These are phyloP conservation scores for Neoaliturus tenellus DNA, from an alignment of 2,888 invertebrate genomes.

Conservation along the genomic window DNA sequence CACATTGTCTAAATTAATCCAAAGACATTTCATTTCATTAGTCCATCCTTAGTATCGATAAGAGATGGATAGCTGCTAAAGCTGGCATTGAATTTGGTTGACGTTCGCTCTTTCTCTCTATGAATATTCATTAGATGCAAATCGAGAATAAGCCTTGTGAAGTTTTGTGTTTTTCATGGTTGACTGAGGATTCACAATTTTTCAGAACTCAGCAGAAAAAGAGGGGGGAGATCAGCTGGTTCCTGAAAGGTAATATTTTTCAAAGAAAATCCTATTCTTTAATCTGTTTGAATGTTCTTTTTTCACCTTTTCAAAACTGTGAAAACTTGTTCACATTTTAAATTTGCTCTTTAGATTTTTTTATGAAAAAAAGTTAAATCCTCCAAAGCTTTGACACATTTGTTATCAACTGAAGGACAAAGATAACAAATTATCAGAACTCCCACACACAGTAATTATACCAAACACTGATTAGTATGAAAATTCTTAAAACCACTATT, in stretches of 20 bases:
- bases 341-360: not conserved
- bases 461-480: no score
- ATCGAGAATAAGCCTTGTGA: not conserved
- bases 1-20: no score
- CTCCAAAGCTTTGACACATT: not conserved
- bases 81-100: no score
- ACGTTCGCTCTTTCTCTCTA: not conserved
- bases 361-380: not conserved
- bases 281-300: slow-evolving; percentile 10
- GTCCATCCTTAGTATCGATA: no score
- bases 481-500: no score
- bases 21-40: no score
- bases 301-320: not conserved
- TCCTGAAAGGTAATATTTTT: slow-evolving; percentile 63
- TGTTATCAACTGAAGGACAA: not conserved
- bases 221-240: slow-evolving; percentile 59
- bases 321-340: not conserved
- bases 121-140: not conserved
- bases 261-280: not conserved
- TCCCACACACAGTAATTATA: not conserved
- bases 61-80: no score
- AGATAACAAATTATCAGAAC: not conserved
- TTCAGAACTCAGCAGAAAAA: slow-evolving; percentile 62
- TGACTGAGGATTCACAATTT: slow-evolving; percentile 24
- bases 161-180: not conserved